phyloP scores from a whole-genome alignment of 1,140 invertebrate genomes.

The Aphidius gifuensis region DNA sequence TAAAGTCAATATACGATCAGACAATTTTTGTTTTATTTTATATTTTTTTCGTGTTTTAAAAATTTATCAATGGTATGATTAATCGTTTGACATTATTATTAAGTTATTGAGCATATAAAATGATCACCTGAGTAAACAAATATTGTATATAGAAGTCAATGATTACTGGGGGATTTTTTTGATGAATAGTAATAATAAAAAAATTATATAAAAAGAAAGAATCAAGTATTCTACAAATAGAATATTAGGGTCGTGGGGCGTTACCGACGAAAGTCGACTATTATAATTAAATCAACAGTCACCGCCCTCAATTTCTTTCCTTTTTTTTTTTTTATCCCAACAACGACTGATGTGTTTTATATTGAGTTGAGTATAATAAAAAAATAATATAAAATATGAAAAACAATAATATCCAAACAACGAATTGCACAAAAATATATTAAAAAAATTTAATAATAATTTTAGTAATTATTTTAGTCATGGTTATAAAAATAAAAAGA shows the following conservation, averaged over 20 bases:
- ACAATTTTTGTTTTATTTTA: no score
- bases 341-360: no score
- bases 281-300: slow-evolving; percentile 54
- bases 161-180: background rate
- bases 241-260: slow-evolving; percentile 46
- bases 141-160: background rate
- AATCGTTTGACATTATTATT: no score
- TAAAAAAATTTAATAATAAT: no score
- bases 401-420: background rate
- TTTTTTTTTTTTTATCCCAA: slow-evolving; percentile 35
- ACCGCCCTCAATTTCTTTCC: slow-evolving; percentile 45
- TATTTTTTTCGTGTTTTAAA: no score
- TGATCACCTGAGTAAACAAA: background rate
- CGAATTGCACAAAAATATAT: background rate
- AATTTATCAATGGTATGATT: no score
- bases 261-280: slow-evolving; percentile 44
- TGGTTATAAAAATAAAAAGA: no score
- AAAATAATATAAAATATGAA: background rate
- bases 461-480: no score
- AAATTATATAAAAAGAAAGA: slow-evolving; percentile 23
- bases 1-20: no score
- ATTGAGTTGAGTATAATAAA: background rate
- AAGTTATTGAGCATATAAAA: background rate
- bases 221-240: slow-evolving; percentile 43
- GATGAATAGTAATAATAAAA: slow-evolving; percentile 3